Evolutionary conservation across 2,797 vertebrate species (phyloP).

Genomic region (Diglossa cyanea): DNA sequence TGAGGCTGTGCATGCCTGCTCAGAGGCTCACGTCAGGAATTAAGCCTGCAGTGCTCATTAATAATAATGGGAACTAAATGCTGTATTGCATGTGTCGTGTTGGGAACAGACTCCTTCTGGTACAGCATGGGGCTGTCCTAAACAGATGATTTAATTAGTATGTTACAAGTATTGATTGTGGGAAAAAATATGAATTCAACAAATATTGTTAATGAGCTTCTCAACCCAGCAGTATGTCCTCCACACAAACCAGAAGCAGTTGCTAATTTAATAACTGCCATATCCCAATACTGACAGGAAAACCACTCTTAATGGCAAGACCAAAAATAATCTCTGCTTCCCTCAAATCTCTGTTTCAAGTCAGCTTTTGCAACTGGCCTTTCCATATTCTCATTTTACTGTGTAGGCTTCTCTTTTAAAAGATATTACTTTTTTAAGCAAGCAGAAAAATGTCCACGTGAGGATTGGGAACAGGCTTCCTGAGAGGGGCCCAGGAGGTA

Average conservation of each 20-base stretch:
- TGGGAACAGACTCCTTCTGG: not conserved
- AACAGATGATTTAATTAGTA: constrained; percentile 58
- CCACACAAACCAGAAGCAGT: constrained; percentile 13
- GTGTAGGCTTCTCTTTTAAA: not conserved
- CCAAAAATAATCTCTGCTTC: not conserved
- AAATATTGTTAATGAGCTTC: constrained; percentile 50
- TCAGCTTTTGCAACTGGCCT: not conserved
- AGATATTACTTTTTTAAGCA: not conserved
- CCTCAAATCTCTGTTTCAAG: not conserved
- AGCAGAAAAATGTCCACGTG: not conserved
- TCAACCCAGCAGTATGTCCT: constrained; percentile 20
- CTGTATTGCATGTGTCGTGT: not conserved
- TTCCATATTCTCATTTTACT: not conserved
- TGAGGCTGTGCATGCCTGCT: constrained; percentile 3
- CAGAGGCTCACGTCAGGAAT: constrained; percentile 37
- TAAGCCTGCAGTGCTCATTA: constrained; percentile 55
- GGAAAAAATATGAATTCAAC: constrained; percentile 53
- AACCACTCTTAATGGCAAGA: not conserved
- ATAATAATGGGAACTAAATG: constrained; percentile 59
- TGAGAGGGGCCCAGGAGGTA: not conserved
- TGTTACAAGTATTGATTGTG: constrained; percentile 52
- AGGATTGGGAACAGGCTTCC: not conserved
- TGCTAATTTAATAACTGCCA: constrained; percentile 5
- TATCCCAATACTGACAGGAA: not conserved
- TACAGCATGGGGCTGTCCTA: constrained; percentile 45